A percentile compares a stretch with the other conserved stretches of the same genome.
Evolutionary conservation across 53 echinoderm and acorn worm genomes (phyloP).

Genomic region (Temnopleurus reevesii): DNA sequence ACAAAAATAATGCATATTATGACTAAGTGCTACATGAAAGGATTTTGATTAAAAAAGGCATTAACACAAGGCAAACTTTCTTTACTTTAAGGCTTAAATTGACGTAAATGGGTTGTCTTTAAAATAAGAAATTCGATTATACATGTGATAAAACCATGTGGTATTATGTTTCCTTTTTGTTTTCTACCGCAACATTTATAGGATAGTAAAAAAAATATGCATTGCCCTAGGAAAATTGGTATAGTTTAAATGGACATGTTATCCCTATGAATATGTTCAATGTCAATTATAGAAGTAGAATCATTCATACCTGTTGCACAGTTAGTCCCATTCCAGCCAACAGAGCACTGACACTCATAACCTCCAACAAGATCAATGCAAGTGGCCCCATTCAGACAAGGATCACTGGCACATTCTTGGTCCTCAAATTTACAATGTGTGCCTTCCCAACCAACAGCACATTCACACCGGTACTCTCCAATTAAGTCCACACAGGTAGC

Average conservation of each 20-base stretch:
- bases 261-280: neutral
- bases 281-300: neutral
- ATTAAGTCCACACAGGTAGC: conserved; percentile 65
- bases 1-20: too few relatives aligned
- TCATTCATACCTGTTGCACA: conserved; percentile 56
- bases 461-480: conserved; percentile 64
- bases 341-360: conserved; percentile 58
- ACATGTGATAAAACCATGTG: neutral
- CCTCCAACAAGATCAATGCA: conserved; percentile 49
- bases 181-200: too few relatives aligned
- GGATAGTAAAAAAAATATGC: neutral
- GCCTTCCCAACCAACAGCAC: conserved; percentile 60
- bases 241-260: neutral
- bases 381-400: conserved; percentile 63
- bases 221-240: neutral
- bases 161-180: neutral
- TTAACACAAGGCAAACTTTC: too few relatives aligned
- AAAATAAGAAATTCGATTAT: too few relatives aligned
- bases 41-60: too few relatives aligned
- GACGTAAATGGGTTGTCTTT: too few relatives aligned
- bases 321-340: conserved; percentile 59
- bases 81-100: too few relatives aligned
- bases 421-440: conserved; percentile 63
- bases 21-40: too few relatives aligned
- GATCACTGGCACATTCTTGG: conserved; percentile 52